phyloP scores from a whole-genome alignment of 2,797 vertebrate species.

The Capromys pilorides region DNA sequence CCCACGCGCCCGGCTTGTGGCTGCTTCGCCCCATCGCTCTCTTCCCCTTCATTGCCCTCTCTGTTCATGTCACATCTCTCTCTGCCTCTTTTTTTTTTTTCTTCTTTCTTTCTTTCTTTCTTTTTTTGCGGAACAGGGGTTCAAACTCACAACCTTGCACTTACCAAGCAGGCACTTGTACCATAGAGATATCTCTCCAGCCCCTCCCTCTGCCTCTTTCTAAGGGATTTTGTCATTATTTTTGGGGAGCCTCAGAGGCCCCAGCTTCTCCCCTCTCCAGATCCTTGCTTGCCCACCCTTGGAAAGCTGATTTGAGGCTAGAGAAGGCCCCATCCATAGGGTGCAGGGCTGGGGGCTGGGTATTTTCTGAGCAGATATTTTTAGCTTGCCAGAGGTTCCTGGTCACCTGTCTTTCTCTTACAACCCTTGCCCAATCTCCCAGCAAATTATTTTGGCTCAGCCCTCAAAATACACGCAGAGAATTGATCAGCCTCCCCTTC shows the following conservation, averaged over 20 bases:
- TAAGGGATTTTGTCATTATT: not conserved
- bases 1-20: not conserved
- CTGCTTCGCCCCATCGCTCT: not conserved
- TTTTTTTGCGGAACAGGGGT: no score
- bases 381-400: not conserved
- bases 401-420: not conserved
- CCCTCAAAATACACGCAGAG: not conserved
- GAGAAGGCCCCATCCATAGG: not conserved
- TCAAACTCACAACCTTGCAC: no score
- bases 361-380: not conserved
- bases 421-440: not conserved
- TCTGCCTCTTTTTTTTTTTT: not conserved
- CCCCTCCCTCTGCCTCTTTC: not conserved
- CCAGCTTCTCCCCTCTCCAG: not conserved
- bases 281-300: not conserved
- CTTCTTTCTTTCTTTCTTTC: no score
- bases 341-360: not conserved
- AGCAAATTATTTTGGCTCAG: not conserved
- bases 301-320: not conserved
- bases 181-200: no score
- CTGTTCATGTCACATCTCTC: not conserved
- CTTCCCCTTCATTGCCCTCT: not conserved
- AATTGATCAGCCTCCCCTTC: not conserved
- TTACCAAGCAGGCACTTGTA: no score
- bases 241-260: no score